phyloP scores from a whole-genome alignment of 64 coral and sea anemone species.

The Pocillopora damicornis region DNA sequence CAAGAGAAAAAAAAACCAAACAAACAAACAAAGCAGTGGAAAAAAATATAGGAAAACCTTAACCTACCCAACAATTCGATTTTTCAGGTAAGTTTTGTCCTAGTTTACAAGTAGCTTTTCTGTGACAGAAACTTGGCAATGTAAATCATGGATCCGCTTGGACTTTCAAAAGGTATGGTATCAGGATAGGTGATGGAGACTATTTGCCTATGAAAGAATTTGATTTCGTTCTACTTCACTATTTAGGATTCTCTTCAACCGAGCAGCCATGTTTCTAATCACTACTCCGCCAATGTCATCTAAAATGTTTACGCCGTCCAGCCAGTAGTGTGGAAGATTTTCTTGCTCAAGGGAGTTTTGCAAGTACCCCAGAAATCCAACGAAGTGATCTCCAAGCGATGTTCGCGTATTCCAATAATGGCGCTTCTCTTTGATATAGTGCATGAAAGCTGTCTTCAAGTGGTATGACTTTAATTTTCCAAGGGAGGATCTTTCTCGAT shows the following conservation, averaged over 20 bases:
- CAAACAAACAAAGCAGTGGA: too few species aligned
- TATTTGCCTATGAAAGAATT: not conserved
- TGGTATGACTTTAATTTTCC: conserved; percentile 42
- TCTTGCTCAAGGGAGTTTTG: not conserved
- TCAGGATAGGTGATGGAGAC: too few species aligned
- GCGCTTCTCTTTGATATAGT: conserved; percentile 1
- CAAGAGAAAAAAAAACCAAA: too few species aligned
- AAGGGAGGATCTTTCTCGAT: conserved; percentile 1
- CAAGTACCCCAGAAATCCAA: conserved; percentile 13
- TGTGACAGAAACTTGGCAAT: too few species aligned
- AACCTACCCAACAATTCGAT: too few species aligned
- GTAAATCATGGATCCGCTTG: too few species aligned
- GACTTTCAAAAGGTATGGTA: too few species aligned
- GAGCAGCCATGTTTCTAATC: conserved; percentile 25
- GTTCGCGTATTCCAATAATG: not conserved
- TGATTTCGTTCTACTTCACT: not conserved
- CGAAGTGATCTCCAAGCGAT: conserved; percentile 19
- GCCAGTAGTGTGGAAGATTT: conserved; percentile 38
- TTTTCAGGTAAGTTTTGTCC: too few species aligned
- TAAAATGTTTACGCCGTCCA: conserved; percentile 21
- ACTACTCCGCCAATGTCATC: conserved; percentile 17
- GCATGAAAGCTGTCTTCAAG: conserved; percentile 55
- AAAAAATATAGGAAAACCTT: too few species aligned
- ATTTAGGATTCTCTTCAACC: not conserved
- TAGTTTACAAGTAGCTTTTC: too few species aligned